Conservation (phyloP, 2,797 vertebrate genomes). For the Sorex maritimensis region DNA sequence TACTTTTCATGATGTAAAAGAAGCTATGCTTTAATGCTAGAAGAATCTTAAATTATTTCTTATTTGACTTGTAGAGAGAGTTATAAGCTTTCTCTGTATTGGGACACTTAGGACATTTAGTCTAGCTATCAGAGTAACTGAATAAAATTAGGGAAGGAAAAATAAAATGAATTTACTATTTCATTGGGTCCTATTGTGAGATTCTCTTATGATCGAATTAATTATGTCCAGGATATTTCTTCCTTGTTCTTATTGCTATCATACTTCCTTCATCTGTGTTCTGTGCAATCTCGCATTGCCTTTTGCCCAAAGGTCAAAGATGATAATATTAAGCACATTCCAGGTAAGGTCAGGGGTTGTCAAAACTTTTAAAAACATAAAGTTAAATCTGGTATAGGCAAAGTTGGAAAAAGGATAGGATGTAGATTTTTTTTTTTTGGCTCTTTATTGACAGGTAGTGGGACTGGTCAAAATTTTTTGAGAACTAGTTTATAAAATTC, state of each 20-base stretch:
- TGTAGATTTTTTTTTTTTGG: neutral
- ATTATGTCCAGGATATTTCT: neutral
- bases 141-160: neutral
- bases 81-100: neutral
- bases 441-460: neutral
- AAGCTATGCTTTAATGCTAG: neutral
- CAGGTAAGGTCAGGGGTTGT: neutral
- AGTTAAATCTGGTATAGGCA: neutral
- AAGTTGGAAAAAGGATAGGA: neutral
- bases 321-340: neutral
- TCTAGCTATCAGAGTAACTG: neutral
- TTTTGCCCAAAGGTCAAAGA: neutral
- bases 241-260: neutral
- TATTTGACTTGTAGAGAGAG: neutral
- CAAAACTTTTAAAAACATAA: neutral
- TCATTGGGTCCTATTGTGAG: neutral
- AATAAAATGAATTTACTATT: slow-evolving; percentile 38
- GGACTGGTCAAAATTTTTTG: neutral
- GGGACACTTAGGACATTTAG: neutral
- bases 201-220: neutral
- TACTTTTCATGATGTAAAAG: neutral
- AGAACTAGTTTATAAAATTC: neutral
- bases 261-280: neutral
- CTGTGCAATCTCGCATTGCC: neutral
- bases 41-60: neutral